A percentile compares a stretch with the other conserved stretches of the same genome.
These are phyloP conservation scores for Drosophila mettleri DNA, from an alignment of 2,888 invertebrate species.

Conservation along the genomic window DNA sequence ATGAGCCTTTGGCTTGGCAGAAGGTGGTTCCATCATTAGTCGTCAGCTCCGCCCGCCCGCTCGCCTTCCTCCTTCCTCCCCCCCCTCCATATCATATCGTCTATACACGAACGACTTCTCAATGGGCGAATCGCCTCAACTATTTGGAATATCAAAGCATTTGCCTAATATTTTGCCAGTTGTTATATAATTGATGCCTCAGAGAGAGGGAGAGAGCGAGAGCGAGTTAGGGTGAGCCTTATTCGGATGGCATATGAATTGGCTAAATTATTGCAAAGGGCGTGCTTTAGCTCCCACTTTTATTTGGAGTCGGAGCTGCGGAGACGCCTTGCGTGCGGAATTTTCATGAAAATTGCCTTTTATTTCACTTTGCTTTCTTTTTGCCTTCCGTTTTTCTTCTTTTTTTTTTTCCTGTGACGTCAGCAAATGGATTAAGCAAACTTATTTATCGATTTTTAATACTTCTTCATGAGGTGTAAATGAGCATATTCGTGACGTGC, in stretches of 20 bases:
- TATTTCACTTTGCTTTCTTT: slow-evolving; percentile 42
- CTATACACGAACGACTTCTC: not conserved
- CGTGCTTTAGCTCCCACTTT: slow-evolving; percentile 7
- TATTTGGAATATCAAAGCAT: slow-evolving; percentile 33
- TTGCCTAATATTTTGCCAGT: slow-evolving; percentile 42
- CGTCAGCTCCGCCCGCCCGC: not conserved
- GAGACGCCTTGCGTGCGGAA: slow-evolving; percentile 53
- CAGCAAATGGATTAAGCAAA: slow-evolving; percentile 67
- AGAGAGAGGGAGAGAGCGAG: not conserved
- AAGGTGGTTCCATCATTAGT: slow-evolving; percentile 2
- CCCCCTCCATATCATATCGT: slow-evolving; percentile 9
- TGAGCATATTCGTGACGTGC: not conserved
- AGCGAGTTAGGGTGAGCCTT: not conserved
- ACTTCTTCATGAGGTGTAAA: not conserved
- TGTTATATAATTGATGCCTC: slow-evolving; percentile 54
- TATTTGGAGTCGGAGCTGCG: not conserved
- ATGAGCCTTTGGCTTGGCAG: slow-evolving; percentile 14
- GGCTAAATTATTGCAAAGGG: slow-evolving; percentile 31
- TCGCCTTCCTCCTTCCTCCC: not conserved
- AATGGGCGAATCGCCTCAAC: slow-evolving; percentile 11
- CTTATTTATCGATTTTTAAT: slow-evolving; percentile 68
- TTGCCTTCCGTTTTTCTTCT: slow-evolving; percentile 2
- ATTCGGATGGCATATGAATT: slow-evolving; percentile 1
- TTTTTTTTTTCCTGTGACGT: slow-evolving; percentile 33
- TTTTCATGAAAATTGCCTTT: slow-evolving; percentile 55